A percentile compares a stretch with the other conserved stretches of the same genome.
Evolutionary conservation across 2,888 invertebrate genomes (phyloP).

Genomic region (Clepsis dumicolana): DNA sequence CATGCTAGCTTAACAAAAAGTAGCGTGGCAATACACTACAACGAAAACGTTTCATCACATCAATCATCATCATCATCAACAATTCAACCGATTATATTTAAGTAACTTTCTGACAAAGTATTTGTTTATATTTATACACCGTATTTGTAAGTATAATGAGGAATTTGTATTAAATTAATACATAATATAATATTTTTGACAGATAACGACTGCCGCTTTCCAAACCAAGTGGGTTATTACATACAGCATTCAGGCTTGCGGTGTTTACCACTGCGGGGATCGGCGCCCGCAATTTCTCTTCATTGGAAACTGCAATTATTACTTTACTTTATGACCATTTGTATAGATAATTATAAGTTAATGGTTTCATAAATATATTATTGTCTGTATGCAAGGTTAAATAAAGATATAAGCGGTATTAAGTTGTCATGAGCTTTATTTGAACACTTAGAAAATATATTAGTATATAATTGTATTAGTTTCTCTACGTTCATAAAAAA

Average conservation of each 20-base stretch:
- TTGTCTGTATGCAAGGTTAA: not conserved
- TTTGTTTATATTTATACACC: conserved; percentile 24
- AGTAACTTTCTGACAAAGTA: conserved; percentile 26
- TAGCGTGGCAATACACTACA: too few relatives aligned
- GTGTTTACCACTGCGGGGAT: conserved; percentile 73
- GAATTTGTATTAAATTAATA: conserved; percentile 45
- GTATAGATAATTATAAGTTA: conserved; percentile 6
- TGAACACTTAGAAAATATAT: too few relatives aligned
- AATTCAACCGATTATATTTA: not conserved
- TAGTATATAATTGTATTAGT: too few relatives aligned
- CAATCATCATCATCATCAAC: not conserved
- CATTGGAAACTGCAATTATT: conserved; percentile 52
- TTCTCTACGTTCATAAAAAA: not conserved
- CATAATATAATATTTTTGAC: conserved; percentile 49
- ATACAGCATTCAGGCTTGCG: conserved; percentile 78
- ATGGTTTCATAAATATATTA: not conserved
- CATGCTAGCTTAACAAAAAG: not conserved
- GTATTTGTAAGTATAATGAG: conserved; percentile 40
- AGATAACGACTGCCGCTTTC: conserved; percentile 89
- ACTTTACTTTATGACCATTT: conserved; percentile 54
- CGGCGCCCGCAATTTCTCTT: conserved; percentile 49
- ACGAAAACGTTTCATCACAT: not conserved
- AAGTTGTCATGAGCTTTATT: too few relatives aligned
- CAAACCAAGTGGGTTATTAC: conserved; percentile 88
- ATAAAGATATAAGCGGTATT: too few relatives aligned